Evolutionary conservation across 2,888 invertebrate genomes (phyloP), one percentile per base, ranked within the genome.

Genomic region (Agrochola litura): DNA sequence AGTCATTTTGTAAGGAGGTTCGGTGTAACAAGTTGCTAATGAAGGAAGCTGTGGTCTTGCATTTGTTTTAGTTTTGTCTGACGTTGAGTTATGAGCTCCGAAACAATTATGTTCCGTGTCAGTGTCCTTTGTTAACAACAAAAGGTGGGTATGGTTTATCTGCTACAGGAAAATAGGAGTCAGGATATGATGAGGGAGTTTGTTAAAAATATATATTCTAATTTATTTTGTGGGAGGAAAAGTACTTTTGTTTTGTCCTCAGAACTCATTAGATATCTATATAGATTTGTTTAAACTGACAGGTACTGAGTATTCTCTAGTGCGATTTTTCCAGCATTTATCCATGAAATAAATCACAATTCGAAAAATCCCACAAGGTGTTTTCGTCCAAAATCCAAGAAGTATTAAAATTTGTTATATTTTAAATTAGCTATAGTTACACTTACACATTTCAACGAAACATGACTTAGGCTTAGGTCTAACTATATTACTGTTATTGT

Each of bases 41-140:
- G 86, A 87, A 86, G 76, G 86, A 81, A 81, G 83, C 84, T 74
- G 63, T 63, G 65, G 37, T 78, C 43, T 65, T 72, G 56, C 70
- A 78, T 83, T 88, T 83, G 76, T 88, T 88, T 88, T 79, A 73
- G 75, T 87, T 77, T 73, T 12, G n/a, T 25, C 71, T 81, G 88
- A 86, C 86, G 69, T 86, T 86, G 86, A 88, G 79, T 86, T 86
- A 88, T 86, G 88, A 71, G 76, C 73, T 73, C 72, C 68, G 41
- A 88, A 81, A 85, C 77, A 85, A 85, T 85, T 85, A 86, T 68
- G 61, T 76, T 43, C n/a, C 70, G 74, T 86, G 84, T 79, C 84
- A 86, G 83, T 68, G 79, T 83, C 86, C 72, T 84, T 74, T 69
- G 49, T 46, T 86, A 67, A 67, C 63, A 69, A 82, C 58, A 60